Evolutionary conservation across 2,888 invertebrate genomes (phyloP), one percentile per base, ranked within the genome.

Genomic region (Sphinx pinastri): DNA sequence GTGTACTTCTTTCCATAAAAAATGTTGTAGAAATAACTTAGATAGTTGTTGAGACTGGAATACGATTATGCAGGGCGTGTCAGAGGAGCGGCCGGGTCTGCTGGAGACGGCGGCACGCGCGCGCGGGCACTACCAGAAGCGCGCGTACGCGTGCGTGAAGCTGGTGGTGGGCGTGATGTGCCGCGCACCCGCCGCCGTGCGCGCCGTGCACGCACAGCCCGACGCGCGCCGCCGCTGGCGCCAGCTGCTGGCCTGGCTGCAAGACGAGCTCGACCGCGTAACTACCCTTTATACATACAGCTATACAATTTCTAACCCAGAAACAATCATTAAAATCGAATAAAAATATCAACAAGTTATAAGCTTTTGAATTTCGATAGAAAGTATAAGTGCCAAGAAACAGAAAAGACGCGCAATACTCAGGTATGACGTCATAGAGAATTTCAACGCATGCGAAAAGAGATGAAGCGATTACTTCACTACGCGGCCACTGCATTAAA

Each of bases 71-170:
- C 80, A 93, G 94, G 93, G 94, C 70, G 91, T 93, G 68, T 92
- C 92, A 2, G 93, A 93, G 72, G 94, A 99, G 84, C 95, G 98
- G 59, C 98, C 99, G 82, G 99, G 99, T 0, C 94, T 99, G 70
- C 95, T 99, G 80, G 99, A 99, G 86, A 99, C 98, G 71, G 98
- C 99, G 84, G 96, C 97, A 79, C 96, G 98, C 73, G 97, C 98
- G 72, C 99, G 98, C 91, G 97, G 97, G 75, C 98, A 99, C 92
- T 98, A 99, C 92, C 99, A 99, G 91, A 99, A 99, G 93, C 95
- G 99, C 76, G 98, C 99, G 75, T 99, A 99, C 94, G 98, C 99
- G 90, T 99, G 99, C 93, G 98, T 99, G 75, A 99, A 99, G 94
- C 97, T 98, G 87, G 95, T 99, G 94, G 99, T 99, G 75, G 96